These are phyloP conservation scores for Triplophysa dalaica DNA, from an alignment of 2,113 vertebrate species.

Conservation along the genomic window DNA sequence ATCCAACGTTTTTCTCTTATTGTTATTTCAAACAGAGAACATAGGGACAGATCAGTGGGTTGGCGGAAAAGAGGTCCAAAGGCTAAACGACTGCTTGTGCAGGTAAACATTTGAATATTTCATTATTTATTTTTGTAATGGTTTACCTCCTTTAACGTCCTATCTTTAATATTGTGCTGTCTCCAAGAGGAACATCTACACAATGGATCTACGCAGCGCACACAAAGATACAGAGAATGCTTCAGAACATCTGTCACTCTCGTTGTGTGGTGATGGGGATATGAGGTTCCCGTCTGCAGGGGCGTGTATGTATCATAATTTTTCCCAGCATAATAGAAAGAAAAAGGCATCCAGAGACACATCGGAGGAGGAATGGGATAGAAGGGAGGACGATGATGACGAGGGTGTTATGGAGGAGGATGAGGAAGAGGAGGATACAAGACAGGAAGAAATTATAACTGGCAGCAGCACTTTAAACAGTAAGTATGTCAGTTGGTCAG, in stretches of 20 bases:
- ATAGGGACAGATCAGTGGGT: constrained; percentile 85
- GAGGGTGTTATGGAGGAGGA: constrained; percentile 35
- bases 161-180: background rate
- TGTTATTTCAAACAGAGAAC: constrained; percentile 76
- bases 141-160: background rate
- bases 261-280: constrained; percentile 57
- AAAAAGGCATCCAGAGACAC: constrained; percentile 49
- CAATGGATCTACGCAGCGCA: constrained; percentile 94
- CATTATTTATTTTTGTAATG: background rate
- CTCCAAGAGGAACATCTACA: constrained; percentile 78
- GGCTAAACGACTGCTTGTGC: constrained; percentile 84
- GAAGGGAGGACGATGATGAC: constrained; percentile 60
- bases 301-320: constrained; percentile 40
- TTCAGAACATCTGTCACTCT: constrained; percentile 65
- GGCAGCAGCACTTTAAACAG: constrained; percentile 54
- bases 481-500: constrained; percentile 65
- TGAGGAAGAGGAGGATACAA: constrained; percentile 44
- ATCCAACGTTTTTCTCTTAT: constrained; percentile 23
- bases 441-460: constrained; percentile 50
- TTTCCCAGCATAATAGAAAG: constrained; percentile 49
- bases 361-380: constrained; percentile 65
- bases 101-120: constrained; percentile 74
- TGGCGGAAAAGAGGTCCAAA: constrained; percentile 89
- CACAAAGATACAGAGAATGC: constrained; percentile 81
- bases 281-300: constrained; percentile 44